Conservation (phyloP, 2,888 invertebrate species). For the Eretmocerus hayati region DNA sequence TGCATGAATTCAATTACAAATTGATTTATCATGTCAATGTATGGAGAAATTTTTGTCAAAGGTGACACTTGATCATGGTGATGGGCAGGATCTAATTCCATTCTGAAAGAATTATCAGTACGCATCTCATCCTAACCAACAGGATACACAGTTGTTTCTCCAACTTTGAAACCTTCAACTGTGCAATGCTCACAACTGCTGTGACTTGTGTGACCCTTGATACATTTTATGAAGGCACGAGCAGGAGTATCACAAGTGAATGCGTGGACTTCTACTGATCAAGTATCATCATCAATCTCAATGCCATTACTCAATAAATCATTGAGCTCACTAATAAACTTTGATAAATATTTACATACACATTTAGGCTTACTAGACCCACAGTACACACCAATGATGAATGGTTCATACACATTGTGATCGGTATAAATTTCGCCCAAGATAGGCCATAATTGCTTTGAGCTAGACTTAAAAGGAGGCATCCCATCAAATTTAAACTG, state of each 20-base stretch:
- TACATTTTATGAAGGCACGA: too few relatives aligned
- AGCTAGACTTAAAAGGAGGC: too few relatives aligned
- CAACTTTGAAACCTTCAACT: neutral
- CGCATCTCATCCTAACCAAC: neutral
- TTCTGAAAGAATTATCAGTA: conserved; percentile 15
- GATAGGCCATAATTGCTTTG: too few relatives aligned
- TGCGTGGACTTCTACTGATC: too few relatives aligned
- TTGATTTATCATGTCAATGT: conserved; percentile 17
- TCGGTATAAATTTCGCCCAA: too few relatives aligned
- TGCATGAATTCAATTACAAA: conserved; percentile 24
- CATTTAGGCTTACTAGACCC: neutral
- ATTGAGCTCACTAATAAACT: neutral
- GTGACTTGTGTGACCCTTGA: too few relatives aligned
- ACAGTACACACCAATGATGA: too few relatives aligned
- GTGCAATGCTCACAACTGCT: too few relatives aligned
- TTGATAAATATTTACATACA: neutral
- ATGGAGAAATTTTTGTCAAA: conserved; percentile 10
- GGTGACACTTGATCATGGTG: conserved; percentile 14
- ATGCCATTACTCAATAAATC: neutral
- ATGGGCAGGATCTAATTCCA: conserved; percentile 5
- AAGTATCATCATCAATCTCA: neutral
- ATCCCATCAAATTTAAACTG: too few relatives aligned
- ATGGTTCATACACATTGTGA: too few relatives aligned
- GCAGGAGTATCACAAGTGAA: too few relatives aligned
- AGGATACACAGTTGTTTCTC: neutral